Evolutionary conservation across 2,113 vertebrate genomes (phyloP).

Genomic region (Tachysurus fulvidraco): DNA sequence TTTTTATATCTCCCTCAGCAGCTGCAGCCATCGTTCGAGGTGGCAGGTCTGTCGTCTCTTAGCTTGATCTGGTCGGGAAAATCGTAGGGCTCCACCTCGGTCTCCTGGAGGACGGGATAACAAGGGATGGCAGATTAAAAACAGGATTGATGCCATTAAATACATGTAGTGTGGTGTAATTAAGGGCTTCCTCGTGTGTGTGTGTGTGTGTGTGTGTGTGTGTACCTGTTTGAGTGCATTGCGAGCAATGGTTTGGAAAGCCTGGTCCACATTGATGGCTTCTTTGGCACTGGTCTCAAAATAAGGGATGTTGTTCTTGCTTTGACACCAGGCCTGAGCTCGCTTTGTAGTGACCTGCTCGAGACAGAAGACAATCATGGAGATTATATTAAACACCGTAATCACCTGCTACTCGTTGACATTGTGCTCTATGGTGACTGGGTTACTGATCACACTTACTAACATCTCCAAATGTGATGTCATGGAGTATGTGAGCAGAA

Average conservation of each 20-base stretch:
- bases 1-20: slow-evolving; percentile 72
- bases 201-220: background rate
- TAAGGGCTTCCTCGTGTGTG: background rate
- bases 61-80: slow-evolving; percentile 89
- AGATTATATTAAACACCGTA: background rate
- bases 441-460: background rate
- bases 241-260: slow-evolving; percentile 87
- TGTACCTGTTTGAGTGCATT: slow-evolving; percentile 89
- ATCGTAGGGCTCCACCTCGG: slow-evolving; percentile 87
- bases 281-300: slow-evolving; percentile 91
- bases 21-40: slow-evolving; percentile 79
- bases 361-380: background rate
- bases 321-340: slow-evolving; percentile 89
- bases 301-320: slow-evolving; percentile 90
- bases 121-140: background rate
- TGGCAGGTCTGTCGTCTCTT: slow-evolving; percentile 79
- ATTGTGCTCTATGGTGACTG: background rate
- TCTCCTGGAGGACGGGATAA: slow-evolving; percentile 70
- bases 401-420: background rate
- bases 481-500: background rate
- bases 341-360: slow-evolving; percentile 84
- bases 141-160: background rate
- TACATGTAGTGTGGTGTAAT: background rate
- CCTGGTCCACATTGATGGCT: slow-evolving; percentile 89
- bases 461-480: too few relatives aligned